Conservation (phyloP, 2,797 vertebrate genomes). For the Siniperca undulata region DNA sequence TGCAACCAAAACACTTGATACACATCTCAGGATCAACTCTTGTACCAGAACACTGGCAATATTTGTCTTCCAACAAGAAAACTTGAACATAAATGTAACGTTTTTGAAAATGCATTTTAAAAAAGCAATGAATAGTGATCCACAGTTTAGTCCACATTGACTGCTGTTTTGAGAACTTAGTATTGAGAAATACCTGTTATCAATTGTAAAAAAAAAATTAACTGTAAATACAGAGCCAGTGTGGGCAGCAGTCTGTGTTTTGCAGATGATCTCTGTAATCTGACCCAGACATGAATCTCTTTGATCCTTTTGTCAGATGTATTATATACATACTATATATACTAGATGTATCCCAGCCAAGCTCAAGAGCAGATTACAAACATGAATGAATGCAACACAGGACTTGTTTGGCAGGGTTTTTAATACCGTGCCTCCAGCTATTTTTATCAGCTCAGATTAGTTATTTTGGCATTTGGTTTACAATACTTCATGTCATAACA, state of each 20-base stretch:
- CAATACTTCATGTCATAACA: constrained; percentile 35
- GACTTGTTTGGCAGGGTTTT: constrained; percentile 34
- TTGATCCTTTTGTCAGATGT: constrained; percentile 14
- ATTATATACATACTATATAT: too few species aligned
- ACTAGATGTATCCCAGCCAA: constrained; percentile 25
- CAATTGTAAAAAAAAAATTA: background rate
- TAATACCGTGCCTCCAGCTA: constrained; percentile 24
- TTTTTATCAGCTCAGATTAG: constrained; percentile 17
- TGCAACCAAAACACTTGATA: too few species aligned
- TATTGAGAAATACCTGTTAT: background rate
- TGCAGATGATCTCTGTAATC: constrained; percentile 9
- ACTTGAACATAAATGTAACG: too few species aligned
- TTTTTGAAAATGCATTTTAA: too few species aligned
- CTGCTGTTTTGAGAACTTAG: background rate
- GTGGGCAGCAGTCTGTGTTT: background rate
- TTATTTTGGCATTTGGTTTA: constrained; percentile 36
- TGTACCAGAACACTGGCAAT: too few species aligned
- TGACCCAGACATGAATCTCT: background rate
- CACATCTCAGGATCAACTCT: too few species aligned
- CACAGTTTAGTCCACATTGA: background rate
- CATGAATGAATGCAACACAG: constrained; percentile 30
- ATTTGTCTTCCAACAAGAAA: too few species aligned
- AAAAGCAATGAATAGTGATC: background rate
- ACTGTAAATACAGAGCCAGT: background rate
- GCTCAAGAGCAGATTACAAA: constrained; percentile 13